Conservation (phyloP, 1,140 invertebrate genomes). For the Caerostris darwini region DNA sequence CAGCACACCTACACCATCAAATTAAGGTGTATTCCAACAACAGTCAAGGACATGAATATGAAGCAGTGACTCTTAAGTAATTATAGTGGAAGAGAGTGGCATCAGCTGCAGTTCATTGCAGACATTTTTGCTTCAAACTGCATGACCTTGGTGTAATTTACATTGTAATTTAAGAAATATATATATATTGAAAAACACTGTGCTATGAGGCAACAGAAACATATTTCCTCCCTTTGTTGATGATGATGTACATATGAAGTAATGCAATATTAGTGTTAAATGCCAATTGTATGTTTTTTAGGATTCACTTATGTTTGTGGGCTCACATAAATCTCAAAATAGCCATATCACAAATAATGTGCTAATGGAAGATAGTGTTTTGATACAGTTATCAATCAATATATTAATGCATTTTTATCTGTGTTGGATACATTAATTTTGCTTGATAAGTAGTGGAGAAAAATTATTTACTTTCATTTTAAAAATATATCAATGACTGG, state of each 20-base stretch:
- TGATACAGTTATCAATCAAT: too few relatives aligned
- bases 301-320: slow-evolving; percentile 54
- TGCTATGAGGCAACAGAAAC: slow-evolving; percentile 64
- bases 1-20: slow-evolving; percentile 50
- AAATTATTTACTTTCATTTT: too few relatives aligned
- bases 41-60: slow-evolving; percentile 31
- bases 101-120: slow-evolving; percentile 66
- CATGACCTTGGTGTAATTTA: slow-evolving; percentile 77
- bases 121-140: slow-evolving; percentile 75
- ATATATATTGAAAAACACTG: slow-evolving; percentile 62
- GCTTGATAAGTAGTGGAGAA: too few relatives aligned
- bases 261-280: slow-evolving; percentile 66
- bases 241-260: slow-evolving; percentile 75
- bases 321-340: slow-evolving; percentile 30
- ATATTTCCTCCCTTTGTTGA: slow-evolving; percentile 71
- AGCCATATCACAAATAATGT: too few relatives aligned
- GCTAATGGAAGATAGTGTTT: too few relatives aligned
- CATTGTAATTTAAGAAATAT: slow-evolving; percentile 72
- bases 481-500: too few relatives aligned
- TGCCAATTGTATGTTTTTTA: slow-evolving; percentile 43
- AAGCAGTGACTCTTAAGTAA: background rate
- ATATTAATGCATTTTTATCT: too few relatives aligned
- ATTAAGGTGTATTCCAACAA: background rate
- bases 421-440: too few relatives aligned
- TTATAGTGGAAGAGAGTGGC: slow-evolving; percentile 9